Evolutionary conservation across 2,797 vertebrate species (phyloP).

Genomic region (Acrossocheilus fasciatus): DNA sequence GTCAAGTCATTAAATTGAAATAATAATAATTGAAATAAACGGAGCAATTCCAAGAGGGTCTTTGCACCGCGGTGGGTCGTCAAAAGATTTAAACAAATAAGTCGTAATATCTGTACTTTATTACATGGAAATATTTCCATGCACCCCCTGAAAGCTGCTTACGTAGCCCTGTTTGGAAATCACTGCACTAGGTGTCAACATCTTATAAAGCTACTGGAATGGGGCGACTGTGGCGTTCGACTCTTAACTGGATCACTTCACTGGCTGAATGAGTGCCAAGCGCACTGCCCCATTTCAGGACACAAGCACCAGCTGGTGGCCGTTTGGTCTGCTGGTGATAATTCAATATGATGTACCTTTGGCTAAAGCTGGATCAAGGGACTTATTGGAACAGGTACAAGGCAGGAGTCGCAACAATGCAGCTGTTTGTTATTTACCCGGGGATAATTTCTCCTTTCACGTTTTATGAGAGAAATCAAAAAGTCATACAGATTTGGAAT

Average conservation of each 20-base stretch:
- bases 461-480: neutral
- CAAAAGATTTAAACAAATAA: neutral
- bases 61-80: no score
- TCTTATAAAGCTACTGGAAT: slow-evolving; percentile 10
- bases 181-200: neutral
- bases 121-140: neutral
- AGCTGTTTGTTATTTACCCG: slow-evolving; percentile 9
- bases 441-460: neutral
- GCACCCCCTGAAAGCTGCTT: neutral
- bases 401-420: slow-evolving; percentile 6
- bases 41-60: no score
- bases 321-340: slow-evolving; percentile 57
- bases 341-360: slow-evolving; percentile 67
- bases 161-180: neutral
- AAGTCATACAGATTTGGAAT: neutral
- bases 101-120: neutral
- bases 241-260: slow-evolving; percentile 32
- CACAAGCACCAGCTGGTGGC: slow-evolving; percentile 59
- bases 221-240: slow-evolving; percentile 5
- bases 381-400: slow-evolving; percentile 60
- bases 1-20: no score
- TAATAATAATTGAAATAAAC: neutral
- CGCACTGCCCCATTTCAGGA: slow-evolving; percentile 48
- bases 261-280: slow-evolving; percentile 38
- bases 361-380: slow-evolving; percentile 73